Conservation (phyloP, 2,113 vertebrate genomes). For the Triplophysa siluroides region DNA sequence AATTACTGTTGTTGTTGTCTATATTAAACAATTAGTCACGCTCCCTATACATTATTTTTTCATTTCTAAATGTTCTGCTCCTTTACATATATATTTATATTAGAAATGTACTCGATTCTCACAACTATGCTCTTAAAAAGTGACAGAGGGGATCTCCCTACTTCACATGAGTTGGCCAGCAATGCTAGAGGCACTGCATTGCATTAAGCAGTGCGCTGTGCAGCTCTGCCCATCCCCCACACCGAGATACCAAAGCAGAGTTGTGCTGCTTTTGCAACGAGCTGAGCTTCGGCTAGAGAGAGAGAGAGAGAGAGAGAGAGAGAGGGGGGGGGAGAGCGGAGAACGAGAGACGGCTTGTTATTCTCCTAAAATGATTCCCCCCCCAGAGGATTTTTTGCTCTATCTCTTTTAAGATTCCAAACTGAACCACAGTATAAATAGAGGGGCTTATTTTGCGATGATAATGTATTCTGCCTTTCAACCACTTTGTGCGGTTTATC, state of each 20-base stretch:
- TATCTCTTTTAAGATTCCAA: slow-evolving; percentile 43
- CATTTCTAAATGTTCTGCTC: neutral
- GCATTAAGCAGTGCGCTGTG: slow-evolving; percentile 57
- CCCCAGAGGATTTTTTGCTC: slow-evolving; percentile 43
- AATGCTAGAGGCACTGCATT: slow-evolving; percentile 62
- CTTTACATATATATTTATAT: neutral
- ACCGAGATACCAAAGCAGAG: slow-evolving; percentile 67
- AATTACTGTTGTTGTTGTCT: too few species aligned
- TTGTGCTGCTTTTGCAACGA: slow-evolving; percentile 69
- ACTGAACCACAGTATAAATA: slow-evolving; percentile 50
- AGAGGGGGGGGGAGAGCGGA: slow-evolving; percentile 57
- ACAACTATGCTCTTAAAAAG: slow-evolving; percentile 9
- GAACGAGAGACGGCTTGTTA: slow-evolving; percentile 66
- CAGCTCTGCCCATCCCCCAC: slow-evolving; percentile 77
- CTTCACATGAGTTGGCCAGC: slow-evolving; percentile 55
- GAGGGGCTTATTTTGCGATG: slow-evolving; percentile 52
- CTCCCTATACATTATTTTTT: neutral
- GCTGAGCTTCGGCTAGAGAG: slow-evolving; percentile 62
- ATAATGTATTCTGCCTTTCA: slow-evolving; percentile 57
- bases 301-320: slow-evolving; percentile 42
- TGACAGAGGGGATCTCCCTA: slow-evolving; percentile 18
- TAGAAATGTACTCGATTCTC: neutral
- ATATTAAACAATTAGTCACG: neutral
- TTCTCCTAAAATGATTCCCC: slow-evolving; percentile 51
- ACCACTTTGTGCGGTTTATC: slow-evolving; percentile 56